A percentile compares a stretch with the other conserved stretches of the same genome.
Evolutionary conservation across 2,888 invertebrate species (phyloP).

Genomic region (Brachyopa scutellaris): DNA sequence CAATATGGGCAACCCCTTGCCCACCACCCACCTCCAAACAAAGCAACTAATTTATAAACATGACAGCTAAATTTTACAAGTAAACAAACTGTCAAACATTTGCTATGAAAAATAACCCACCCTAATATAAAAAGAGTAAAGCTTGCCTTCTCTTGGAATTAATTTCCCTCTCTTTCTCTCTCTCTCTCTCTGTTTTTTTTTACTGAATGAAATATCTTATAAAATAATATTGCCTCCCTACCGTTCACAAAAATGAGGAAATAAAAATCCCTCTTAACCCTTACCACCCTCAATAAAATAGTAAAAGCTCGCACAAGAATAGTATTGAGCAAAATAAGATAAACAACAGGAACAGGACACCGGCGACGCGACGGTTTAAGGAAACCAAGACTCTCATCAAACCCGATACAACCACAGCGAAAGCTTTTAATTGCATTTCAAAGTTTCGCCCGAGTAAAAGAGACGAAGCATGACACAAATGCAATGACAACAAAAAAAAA

Average conservation of each 20-base stretch:
- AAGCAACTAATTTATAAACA: constrained; percentile 1
- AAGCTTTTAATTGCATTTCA: constrained; percentile 70
- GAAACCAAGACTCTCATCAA: constrained; percentile 28
- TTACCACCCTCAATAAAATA: constrained; percentile 58
- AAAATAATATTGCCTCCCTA: not conserved
- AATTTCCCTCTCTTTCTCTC: not conserved
- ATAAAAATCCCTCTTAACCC: constrained; percentile 18
- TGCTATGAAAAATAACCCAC: constrained; percentile 1
- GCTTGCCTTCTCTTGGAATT: too few relatives aligned
- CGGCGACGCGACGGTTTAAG: constrained; percentile 5
- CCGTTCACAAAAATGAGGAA: not conserved
- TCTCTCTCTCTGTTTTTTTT: constrained; percentile 53
- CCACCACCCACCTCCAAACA: too few relatives aligned
- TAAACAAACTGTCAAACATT: constrained; percentile 37
- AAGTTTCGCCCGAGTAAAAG: constrained; percentile 52
- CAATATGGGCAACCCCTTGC: too few relatives aligned
- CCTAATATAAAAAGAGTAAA: constrained; percentile 1
- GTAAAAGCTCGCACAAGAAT: constrained; percentile 61
- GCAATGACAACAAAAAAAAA: constrained; percentile 57
- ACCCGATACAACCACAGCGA: constrained; percentile 39
- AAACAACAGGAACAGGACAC: constrained; percentile 47
- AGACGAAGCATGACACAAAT: constrained; percentile 67
- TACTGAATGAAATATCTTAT: constrained; percentile 63
- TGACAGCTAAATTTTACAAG: constrained; percentile 16
- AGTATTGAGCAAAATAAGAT: constrained; percentile 22